Evolutionary conservation across 2,888 invertebrate genomes (phyloP).

Genomic region (Leptopilina myrica): DNA sequence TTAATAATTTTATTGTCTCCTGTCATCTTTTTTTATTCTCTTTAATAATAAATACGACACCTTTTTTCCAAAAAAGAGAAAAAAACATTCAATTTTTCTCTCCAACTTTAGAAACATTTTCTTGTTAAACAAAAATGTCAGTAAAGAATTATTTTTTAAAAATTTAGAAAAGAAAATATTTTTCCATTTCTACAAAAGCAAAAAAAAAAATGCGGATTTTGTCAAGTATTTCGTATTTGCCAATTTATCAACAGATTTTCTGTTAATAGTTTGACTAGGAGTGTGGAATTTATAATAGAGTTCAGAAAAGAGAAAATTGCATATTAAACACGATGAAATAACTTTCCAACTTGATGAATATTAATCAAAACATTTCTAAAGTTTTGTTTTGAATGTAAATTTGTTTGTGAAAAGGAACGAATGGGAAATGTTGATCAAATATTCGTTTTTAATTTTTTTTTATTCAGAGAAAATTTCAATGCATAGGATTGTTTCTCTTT

Average conservation of each 20-base stretch:
- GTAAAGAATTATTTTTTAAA: no score
- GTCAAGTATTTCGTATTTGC: background rate
- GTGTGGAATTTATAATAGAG: constrained; percentile 4
- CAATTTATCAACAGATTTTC: background rate
- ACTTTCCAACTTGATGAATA: constrained; percentile 17
- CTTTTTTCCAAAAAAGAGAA: no score
- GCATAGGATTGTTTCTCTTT: background rate
- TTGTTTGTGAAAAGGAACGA: constrained; percentile 15
- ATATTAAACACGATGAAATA: constrained; percentile 18
- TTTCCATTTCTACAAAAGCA: background rate
- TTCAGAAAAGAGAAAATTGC: constrained; percentile 5
- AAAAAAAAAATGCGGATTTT: background rate
- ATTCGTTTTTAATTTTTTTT: background rate
- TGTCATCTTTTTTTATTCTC: no score
- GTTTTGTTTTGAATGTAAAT: constrained; percentile 20
- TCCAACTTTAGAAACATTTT: no score
- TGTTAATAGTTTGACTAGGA: constrained; percentile 4
- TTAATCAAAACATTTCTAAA: constrained; percentile 20
- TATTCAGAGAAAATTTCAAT: background rate
- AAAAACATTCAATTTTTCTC: no score
- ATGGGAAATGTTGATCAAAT: background rate
- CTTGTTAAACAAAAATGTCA: no score
- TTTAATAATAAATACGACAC: no score
- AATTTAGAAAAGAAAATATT: no score
- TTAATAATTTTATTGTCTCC: constrained; percentile 15